These are phyloP conservation scores for Colletes gigas DNA, from an alignment of 1,140 invertebrate species.

Conservation along the genomic window DNA sequence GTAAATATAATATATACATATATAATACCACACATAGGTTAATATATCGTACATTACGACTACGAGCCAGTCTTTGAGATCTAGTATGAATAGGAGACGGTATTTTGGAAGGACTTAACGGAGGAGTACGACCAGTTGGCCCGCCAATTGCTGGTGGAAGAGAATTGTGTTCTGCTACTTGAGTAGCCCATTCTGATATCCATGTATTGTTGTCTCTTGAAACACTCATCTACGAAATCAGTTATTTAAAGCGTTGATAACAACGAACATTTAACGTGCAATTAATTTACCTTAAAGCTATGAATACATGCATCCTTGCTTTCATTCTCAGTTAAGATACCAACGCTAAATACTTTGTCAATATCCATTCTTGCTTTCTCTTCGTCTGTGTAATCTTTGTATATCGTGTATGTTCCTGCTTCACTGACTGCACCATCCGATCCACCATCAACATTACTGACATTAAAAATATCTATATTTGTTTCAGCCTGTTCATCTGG, in stretches of 20 bases:
- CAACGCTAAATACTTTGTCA: constrained; percentile 87
- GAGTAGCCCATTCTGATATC: constrained; percentile 83
- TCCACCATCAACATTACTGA: constrained; percentile 65
- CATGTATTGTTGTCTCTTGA: constrained; percentile 75
- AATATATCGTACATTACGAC: constrained; percentile 55
- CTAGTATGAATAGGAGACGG: constrained; percentile 83
- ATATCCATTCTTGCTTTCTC: constrained; percentile 93
- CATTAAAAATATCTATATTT: constrained; percentile 70
- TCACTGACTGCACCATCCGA: constrained; percentile 87
- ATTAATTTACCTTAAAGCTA: constrained; percentile 70
- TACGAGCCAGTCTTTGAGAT: constrained; percentile 70
- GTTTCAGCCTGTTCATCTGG: constrained; percentile 47
- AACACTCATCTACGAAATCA: constrained; percentile 59
- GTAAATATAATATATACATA: constrained; percentile 3
- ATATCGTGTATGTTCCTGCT: constrained; percentile 93
- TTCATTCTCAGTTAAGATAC: constrained; percentile 77
- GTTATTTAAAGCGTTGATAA: constrained; percentile 2
- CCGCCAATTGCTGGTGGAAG: constrained; percentile 68
- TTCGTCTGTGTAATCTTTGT: constrained; percentile 91
- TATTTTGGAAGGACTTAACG: constrained; percentile 84
- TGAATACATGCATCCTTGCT: constrained; percentile 78
- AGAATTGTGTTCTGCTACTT: constrained; percentile 80
- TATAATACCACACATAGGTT: constrained; percentile 27
- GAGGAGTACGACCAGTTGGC: constrained; percentile 79
- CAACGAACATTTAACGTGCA: constrained; percentile 8